Base-by-base conservation (phyloP, 2,888 invertebrate species). In the Escarpia spicata region DNA sequence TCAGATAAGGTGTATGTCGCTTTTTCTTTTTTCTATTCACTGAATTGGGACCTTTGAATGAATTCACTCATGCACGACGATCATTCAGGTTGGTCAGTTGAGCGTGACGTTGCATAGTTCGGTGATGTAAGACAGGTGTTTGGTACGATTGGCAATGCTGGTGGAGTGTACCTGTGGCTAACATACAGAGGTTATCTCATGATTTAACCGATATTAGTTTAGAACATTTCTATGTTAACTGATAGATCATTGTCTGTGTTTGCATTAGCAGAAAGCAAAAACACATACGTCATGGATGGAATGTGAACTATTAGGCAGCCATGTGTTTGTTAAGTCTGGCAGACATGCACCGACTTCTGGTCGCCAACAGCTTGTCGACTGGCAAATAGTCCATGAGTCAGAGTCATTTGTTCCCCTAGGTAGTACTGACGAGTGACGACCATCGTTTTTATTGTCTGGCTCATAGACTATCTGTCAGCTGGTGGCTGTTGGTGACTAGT, bases 11-110 rank as follows among this genome's bases (percentile, higher is more conserved):
- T 9, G 52, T 52, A 15, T 52, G 52, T 52, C 15, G 15, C 75
- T 75, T 75, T 75, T 75, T 75, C 75, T 75, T 75, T 4, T n/a
- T 75, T 75, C 75, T 75, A n/a, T 75, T 75, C 75, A 75, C 75
- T 75, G 75, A 52, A 12, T 52, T 12, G 52, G 9, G 12, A 75
- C 75, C 75, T 75, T 26, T 75, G 75, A 26, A 6, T 75, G 75
- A 75, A 75, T 75, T 3, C n/a, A 75, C 75, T 75, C 75, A 75
- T 75, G 19, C 75, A 19, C 6, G 26, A 75, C 19, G 75, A 75
- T 19, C 75, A 75, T 75, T 75, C 26, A 75, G 26, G 75, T 75
- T 75, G 75, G n/a, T 26, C 26, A 75, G 75, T 75, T 15, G 75
- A 19, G 75, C 75, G 26, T 75, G n/a, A 75, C 75, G n/a, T 75